A percentile compares a stretch with the other conserved stretches of the same genome.
phyloP scores from a whole-genome alignment of 2,888 invertebrate species.

The Patella caerulea region DNA sequence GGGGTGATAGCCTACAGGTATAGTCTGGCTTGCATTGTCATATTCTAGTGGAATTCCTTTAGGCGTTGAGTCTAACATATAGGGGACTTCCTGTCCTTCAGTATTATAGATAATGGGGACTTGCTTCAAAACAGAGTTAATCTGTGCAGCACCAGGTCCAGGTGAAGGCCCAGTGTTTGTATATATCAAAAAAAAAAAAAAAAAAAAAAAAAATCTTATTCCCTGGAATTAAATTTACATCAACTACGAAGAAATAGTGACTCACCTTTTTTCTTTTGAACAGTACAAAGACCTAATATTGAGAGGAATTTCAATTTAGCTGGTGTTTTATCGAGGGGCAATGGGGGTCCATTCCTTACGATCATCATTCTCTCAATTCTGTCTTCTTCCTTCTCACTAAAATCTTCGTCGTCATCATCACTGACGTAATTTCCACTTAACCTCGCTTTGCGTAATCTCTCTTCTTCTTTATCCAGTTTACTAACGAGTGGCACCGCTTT shows the following conservation, averaged over 20 bases:
- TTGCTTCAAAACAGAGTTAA: too few relatives aligned
- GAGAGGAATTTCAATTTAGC: slow-evolving; percentile 60
- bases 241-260: neutral
- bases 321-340: slow-evolving; percentile 58
- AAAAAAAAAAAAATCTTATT: too few relatives aligned
- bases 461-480: slow-evolving; percentile 67
- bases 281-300: slow-evolving; percentile 61
- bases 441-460: slow-evolving; percentile 55
- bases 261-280: slow-evolving; percentile 58
- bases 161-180: too few relatives aligned
- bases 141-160: too few relatives aligned
- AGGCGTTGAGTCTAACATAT: too few relatives aligned
- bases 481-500: slow-evolving; percentile 40
- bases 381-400: slow-evolving; percentile 53
- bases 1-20: too few relatives aligned
- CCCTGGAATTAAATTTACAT: too few relatives aligned
- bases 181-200: too few relatives aligned
- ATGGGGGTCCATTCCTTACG: slow-evolving; percentile 63
- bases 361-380: slow-evolving; percentile 49
- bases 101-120: too few relatives aligned
- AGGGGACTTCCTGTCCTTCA: too few relatives aligned
- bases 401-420: slow-evolving; percentile 55
- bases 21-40: too few relatives aligned
- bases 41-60: too few relatives aligned
- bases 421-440: slow-evolving; percentile 41